Evolutionary conservation across 2,797 vertebrate species (phyloP).

Genomic region (Pipistrellus pipistrellus): DNA sequence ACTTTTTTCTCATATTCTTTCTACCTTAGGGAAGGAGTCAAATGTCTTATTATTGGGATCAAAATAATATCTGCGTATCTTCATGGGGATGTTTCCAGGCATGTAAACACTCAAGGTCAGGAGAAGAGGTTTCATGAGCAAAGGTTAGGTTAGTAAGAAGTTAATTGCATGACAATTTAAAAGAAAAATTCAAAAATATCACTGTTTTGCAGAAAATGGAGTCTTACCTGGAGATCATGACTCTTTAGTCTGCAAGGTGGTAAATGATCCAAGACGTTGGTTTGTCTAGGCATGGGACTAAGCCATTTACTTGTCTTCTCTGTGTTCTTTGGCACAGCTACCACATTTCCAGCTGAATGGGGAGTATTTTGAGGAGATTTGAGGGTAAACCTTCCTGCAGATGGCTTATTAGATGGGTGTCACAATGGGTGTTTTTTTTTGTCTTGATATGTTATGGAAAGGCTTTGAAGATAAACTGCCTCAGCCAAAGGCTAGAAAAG

Average conservation of each 20-base stretch:
- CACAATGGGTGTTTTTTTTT: constrained; percentile 22
- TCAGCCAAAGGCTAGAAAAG: constrained; percentile 34
- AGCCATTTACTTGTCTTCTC: not conserved
- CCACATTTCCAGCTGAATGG: not conserved
- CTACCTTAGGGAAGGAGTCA: not conserved
- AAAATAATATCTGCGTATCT: not conserved
- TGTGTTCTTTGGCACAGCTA: not conserved
- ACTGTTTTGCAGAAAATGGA: not conserved
- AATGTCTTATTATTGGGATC: not conserved
- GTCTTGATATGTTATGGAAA: not conserved
- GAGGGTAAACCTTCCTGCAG: not conserved
- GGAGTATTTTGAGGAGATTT: not conserved
- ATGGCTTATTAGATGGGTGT: constrained; percentile 35
- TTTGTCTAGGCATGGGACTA: not conserved
- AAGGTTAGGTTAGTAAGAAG: not conserved
- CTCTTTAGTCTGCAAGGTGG: not conserved
- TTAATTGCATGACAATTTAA: not conserved
- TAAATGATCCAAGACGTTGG: not conserved
- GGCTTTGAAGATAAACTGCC: constrained; percentile 43
- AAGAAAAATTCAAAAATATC: not conserved
- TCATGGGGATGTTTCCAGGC: not conserved
- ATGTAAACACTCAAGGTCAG: not conserved
- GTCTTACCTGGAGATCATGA: not conserved
- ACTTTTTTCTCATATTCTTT: not conserved
- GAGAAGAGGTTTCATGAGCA: not conserved